Evolutionary conservation across 1,140 invertebrate species (phyloP).

Genomic region (Eulimnadia texana): DNA sequence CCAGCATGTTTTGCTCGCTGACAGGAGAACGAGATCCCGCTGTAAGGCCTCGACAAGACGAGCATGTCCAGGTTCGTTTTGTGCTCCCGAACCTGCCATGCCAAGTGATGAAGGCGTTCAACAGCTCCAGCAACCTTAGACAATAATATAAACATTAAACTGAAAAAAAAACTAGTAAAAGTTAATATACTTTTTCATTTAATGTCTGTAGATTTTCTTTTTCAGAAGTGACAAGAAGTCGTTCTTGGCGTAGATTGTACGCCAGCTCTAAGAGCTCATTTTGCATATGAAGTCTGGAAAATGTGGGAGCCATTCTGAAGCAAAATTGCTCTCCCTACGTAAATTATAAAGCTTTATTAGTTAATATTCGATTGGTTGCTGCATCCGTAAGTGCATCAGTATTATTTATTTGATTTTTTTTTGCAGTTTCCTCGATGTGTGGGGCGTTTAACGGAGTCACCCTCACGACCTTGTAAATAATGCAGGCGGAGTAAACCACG

Average conservation of each 20-base stretch:
- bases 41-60: slow-evolving; percentile 55
- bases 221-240: slow-evolving; percentile 53
- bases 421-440: too few relatives aligned
- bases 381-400: not conserved
- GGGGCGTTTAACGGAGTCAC: not conserved
- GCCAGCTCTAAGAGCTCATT: slow-evolving; percentile 50
- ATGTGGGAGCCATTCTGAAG: slow-evolving; percentile 1
- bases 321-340: not conserved
- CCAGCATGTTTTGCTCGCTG: slow-evolving; percentile 57
- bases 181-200: slow-evolving; percentile 47
- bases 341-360: too few relatives aligned
- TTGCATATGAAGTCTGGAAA: not conserved
- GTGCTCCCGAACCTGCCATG: slow-evolving; percentile 81
- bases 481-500: too few relatives aligned
- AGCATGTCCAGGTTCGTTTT: slow-evolving; percentile 66
- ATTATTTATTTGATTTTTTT: not conserved
- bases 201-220: slow-evolving; percentile 51
- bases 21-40: slow-evolving; percentile 55
- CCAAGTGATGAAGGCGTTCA: slow-evolving; percentile 52
- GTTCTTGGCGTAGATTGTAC: slow-evolving; percentile 51
- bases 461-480: not conserved
- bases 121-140: slow-evolving; percentile 41
- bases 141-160: slow-evolving; percentile 14
- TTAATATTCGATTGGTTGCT: too few relatives aligned
- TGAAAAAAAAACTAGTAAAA: not conserved